A percentile compares a stretch with the other conserved stretches of the same genome.
Conservation (phyloP, 2,113 vertebrate genomes). For the Lasiurus borealis region DNA sequence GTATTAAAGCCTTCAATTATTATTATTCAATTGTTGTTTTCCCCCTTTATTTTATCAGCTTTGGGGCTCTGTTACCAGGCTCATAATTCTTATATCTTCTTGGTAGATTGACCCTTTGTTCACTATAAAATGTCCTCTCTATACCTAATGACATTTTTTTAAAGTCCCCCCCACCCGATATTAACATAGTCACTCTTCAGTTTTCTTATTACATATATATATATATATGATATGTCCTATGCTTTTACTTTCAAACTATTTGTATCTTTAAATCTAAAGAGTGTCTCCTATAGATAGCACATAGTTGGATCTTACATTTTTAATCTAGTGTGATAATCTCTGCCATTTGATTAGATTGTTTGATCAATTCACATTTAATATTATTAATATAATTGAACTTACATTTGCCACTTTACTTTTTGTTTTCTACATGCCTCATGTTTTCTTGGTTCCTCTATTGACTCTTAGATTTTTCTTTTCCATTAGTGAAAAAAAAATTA, state of each 20-base stretch:
- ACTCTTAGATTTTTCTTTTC: constrained; percentile 6
- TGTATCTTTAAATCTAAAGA: not conserved
- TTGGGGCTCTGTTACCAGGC: not conserved
- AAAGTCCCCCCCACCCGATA: too few relatives aligned
- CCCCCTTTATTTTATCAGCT: not conserved
- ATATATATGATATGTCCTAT: not conserved
- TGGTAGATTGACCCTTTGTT: not conserved
- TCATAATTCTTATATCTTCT: not conserved
- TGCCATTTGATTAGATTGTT: not conserved
- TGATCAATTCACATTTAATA: constrained; percentile 14
- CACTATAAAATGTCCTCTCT: not conserved
- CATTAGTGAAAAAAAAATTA: constrained; percentile 30
- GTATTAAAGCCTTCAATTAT: not conserved
- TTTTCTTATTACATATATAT: not conserved
- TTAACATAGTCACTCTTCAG: too few relatives aligned
- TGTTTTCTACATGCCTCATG: not conserved
- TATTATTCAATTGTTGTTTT: not conserved
- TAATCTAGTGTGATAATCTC: not conserved
- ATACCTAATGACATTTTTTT: not conserved
- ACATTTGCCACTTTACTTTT: not conserved
- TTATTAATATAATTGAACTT: not conserved
- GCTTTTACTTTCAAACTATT: constrained; percentile 7
- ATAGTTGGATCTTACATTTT: not conserved
- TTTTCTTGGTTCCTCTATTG: not conserved
- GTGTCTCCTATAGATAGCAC: not conserved